A percentile compares a stretch with the other conserved stretches of the same genome.
Evolutionary conservation across 2,113 vertebrate genomes (phyloP).

Genomic region (Pardalotus punctatus): DNA sequence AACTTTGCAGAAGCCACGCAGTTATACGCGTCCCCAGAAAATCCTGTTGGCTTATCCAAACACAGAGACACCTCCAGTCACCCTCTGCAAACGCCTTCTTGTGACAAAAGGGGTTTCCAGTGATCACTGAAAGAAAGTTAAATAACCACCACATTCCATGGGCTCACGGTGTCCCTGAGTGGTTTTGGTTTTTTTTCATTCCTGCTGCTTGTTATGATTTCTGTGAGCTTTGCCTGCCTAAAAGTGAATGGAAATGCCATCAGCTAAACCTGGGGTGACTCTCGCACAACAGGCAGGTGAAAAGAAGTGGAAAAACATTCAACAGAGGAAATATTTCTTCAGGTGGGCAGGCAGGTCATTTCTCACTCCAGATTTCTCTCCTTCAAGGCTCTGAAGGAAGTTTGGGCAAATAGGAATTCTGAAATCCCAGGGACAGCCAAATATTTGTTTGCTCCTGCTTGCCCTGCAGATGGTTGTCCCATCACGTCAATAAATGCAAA

Average conservation of each 20-base stretch:
- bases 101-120: not conserved
- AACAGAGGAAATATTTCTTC: not conserved
- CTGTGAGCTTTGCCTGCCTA: not conserved
- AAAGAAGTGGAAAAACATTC: not conserved
- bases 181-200: not conserved
- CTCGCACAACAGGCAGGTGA: not conserved
- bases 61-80: not conserved
- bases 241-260: not conserved
- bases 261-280: not conserved
- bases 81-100: not conserved
- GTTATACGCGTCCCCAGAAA: not conserved
- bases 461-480: not conserved
- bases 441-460: not conserved
- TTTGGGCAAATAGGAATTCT: not conserved
- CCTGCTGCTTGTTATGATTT: not conserved
- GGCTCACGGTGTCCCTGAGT: not conserved
- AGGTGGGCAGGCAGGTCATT: not conserved
- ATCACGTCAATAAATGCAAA: not conserved
- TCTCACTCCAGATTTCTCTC: not conserved
- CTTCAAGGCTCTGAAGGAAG: not conserved
- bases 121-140: not conserved
- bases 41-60: not conserved
- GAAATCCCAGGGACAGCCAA: not conserved
- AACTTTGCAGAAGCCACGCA: rapidly evolving
- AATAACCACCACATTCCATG: not conserved